These are phyloP conservation scores for Staurois parvus DNA, from an alignment of 2,797 vertebrate species.

Conservation along the genomic window DNA sequence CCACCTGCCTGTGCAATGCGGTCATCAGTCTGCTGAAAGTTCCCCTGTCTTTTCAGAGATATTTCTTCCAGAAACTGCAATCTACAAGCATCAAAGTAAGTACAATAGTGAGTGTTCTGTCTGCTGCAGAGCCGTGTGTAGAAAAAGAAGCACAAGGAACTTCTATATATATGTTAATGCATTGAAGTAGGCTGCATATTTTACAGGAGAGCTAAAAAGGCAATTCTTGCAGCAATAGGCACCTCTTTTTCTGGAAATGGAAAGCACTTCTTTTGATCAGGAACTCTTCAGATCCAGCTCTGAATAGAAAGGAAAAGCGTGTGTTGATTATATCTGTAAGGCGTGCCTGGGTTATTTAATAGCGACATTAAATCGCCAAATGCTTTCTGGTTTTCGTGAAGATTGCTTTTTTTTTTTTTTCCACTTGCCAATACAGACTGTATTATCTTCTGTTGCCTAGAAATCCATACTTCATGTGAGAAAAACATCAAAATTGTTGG, in stretches of 20 bases:
- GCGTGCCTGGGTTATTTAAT: not conserved
- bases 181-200: not conserved
- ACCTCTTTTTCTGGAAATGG: constrained; percentile 6
- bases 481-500: too few species aligned
- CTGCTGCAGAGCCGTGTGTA: not conserved
- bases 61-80: constrained; percentile 98
- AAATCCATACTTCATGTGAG: too few species aligned
- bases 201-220: not conserved
- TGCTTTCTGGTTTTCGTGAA: not conserved
- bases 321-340: constrained; percentile 4
- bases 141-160: not conserved
- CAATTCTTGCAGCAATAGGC: not conserved
- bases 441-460: too few species aligned
- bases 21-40: constrained; percentile 95
- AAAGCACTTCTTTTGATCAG: constrained; percentile 11
- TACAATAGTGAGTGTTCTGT: not conserved
- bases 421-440: too few species aligned
- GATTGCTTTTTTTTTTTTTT: too few species aligned
- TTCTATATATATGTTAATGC: constrained; percentile 43
- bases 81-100: constrained; percentile 97
- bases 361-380: not conserved
- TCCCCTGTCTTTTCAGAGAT: constrained; percentile 95
- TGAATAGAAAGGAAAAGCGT: not conserved
- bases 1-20: constrained; percentile 93
- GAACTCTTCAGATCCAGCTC: not conserved